Conservation (phyloP, 2,113 vertebrate species). For the Tor tambroides region DNA sequence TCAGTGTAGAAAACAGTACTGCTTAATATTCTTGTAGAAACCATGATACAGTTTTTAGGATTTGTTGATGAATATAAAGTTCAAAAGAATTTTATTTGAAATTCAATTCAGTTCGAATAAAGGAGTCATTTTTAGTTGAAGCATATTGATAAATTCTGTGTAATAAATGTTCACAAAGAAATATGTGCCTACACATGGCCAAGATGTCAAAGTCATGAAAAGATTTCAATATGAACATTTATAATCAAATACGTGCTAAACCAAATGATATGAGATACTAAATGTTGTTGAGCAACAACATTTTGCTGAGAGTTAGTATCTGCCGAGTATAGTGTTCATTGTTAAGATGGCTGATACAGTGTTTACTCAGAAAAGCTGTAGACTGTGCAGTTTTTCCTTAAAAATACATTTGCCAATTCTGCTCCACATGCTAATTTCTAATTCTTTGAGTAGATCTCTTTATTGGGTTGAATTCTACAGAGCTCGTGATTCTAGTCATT, state of each 20-base stretch:
- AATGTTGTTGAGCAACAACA: background rate
- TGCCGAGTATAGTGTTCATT: background rate
- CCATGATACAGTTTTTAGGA: too few species aligned
- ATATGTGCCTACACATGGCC: too few species aligned
- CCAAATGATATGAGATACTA: background rate
- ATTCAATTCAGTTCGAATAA: too few species aligned
- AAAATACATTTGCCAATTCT: background rate
- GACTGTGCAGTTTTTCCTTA: background rate
- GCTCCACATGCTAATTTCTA: background rate
- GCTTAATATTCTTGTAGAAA: background rate
- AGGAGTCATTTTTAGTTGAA: too few species aligned
- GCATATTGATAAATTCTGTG: too few species aligned
- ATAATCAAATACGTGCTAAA: too few species aligned
- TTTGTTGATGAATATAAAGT: background rate
- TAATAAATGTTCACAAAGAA: too few species aligned
- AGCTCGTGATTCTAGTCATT: background rate
- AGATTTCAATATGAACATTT: too few species aligned
- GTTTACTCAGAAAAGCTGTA: background rate
- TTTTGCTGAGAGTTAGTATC: background rate
- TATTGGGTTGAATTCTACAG: background rate
- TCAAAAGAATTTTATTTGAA: background rate
- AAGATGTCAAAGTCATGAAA: too few species aligned
- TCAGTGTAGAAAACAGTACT: background rate
- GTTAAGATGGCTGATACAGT: background rate
- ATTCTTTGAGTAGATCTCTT: background rate